phyloP scores from a whole-genome alignment of 1,140 invertebrate species.

The Microvelia longipes region DNA sequence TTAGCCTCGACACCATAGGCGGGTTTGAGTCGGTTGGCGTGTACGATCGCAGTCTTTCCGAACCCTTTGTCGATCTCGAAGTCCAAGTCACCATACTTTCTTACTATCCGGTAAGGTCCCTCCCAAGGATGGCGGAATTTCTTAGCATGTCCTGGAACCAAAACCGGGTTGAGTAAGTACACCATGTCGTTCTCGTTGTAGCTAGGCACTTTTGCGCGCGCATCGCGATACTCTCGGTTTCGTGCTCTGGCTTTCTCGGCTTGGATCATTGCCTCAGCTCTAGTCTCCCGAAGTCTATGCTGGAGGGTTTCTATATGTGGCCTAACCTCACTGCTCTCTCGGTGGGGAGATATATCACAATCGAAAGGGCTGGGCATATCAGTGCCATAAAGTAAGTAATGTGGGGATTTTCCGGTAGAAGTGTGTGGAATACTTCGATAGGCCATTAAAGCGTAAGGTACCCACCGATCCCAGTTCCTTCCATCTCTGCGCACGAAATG shows the following conservation, averaged over 20 bases:
- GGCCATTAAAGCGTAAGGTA: constrained; percentile 9
- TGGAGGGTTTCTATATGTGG: not conserved
- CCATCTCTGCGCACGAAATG: constrained; percentile 9
- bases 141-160: not conserved
- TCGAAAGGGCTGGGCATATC: not conserved
- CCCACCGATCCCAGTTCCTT: constrained; percentile 24
- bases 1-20: not conserved
- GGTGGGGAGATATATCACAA: not conserved
- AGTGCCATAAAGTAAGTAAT: not conserved
- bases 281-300: not conserved
- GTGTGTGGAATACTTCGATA: constrained; percentile 1
- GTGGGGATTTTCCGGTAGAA: not conserved
- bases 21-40: not conserved
- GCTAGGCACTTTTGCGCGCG: not conserved
- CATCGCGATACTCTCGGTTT: not conserved
- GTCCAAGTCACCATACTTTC: not conserved
- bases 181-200: not conserved
- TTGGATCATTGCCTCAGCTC: not conserved
- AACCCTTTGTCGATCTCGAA: not conserved
- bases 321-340: not conserved
- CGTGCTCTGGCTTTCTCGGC: not conserved
- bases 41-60: not conserved
- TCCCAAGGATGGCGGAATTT: not conserved
- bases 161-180: not conserved
- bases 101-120: not conserved